Base-by-base conservation (phyloP, 2,113 vertebrate genomes). In the Podiceps cristatus region DNA sequence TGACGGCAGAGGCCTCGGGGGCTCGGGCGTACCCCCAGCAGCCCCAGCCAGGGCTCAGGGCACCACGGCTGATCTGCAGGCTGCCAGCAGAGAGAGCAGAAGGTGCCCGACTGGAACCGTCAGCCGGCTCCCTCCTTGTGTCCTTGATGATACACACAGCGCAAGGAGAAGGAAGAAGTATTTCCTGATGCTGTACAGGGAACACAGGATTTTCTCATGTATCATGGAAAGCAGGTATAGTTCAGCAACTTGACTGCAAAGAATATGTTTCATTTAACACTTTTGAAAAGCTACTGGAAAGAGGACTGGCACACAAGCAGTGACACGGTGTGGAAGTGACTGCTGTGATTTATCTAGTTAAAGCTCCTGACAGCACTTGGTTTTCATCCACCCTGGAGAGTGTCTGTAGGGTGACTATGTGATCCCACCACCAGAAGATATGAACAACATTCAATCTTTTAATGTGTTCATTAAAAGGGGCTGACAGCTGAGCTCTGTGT, bases 51-150 rank as follows among this genome's bases (percentile, higher is more conserved):
- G 64, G 31, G n/a, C 12, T 50, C 6, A 1, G 52, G 66, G 37
- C 1, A 2, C 44, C 40, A 52, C 44, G 96, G 96, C 73, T 87
- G 69, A 92, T 95, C 91, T 1, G 7, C n/a, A 37, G 45, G 31
- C 84, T 85, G 94, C 96, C 89, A 89, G 95, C 91, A 97, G 96
- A 94, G 92, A 69, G 97, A 96, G 96, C 91, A 96, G 91, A 89
- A 84, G 35, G 49, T 58, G 18, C n/a, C 80, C 53, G 42, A 76
- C 40, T 18, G 8, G 71, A 75, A 42, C 9, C 33, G 7, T 37
- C 2, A 14, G 3, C 17, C 28, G 12, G n/a, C 23, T 33, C 60
- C 35, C 3, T 1, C 20, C 53, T 71, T 8, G 5, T 23, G 10
- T 60, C 28, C 28, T 42, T 16, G 22, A 37, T 37, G 37, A 25